A percentile compares a stretch with the other conserved stretches of the same genome.
Conservation (phyloP, 2,888 invertebrate genomes). For the Spodoptera littoralis region DNA sequence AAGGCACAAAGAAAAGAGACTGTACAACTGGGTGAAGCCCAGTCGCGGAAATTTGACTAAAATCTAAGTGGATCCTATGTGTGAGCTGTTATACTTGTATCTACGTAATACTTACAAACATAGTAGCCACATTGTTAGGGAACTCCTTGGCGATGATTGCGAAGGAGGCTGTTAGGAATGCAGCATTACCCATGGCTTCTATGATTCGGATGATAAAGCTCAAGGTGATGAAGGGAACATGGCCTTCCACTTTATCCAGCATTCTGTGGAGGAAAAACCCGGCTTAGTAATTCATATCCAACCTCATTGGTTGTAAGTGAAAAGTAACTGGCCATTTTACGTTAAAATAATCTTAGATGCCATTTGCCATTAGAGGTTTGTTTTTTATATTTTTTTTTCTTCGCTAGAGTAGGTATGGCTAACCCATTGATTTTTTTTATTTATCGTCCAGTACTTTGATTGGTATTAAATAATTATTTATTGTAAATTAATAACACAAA, state of each 20-base stretch:
- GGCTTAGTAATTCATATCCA: not conserved
- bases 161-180: slow-evolving; percentile 95
- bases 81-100: no score
- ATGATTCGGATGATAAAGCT: slow-evolving; percentile 94
- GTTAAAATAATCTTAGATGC: not conserved
- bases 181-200: slow-evolving; percentile 96
- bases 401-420: not conserved
- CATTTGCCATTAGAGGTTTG: not conserved
- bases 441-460: no score
- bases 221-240: slow-evolving; percentile 92
- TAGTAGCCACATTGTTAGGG: slow-evolving; percentile 94
- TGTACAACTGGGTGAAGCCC: no score
- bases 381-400: not conserved
- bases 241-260: slow-evolving; percentile 91
- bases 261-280: slow-evolving; percentile 80
- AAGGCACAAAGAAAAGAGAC: no score
- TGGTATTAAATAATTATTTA: no score
- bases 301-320: slow-evolving; percentile 13
- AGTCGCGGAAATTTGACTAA: no score
- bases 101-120: slow-evolving; percentile 91
- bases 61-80: no score
- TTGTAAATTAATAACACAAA: no score
- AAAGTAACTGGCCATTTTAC: not conserved
- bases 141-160: slow-evolving; percentile 96
- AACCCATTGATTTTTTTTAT: no score